These are phyloP conservation scores for Neelides folsomi DNA, from an alignment of 2,888 invertebrate species.

Conservation along the genomic window DNA sequence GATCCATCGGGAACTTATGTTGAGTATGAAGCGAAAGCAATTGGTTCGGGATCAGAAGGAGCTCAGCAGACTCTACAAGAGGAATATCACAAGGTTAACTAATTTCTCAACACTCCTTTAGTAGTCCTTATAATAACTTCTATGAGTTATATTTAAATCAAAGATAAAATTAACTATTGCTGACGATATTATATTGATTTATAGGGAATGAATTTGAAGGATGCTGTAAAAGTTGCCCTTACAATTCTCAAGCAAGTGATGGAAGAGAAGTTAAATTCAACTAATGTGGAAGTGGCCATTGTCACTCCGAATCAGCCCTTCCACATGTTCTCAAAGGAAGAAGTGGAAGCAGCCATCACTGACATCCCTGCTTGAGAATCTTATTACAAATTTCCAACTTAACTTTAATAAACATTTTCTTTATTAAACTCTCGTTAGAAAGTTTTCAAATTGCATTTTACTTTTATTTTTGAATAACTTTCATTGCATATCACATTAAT, in stretches of 20 bases:
- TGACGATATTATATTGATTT: slow-evolving; percentile 30
- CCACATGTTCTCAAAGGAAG: slow-evolving; percentile 78
- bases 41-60: slow-evolving; percentile 97
- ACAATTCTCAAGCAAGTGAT: slow-evolving; percentile 97
- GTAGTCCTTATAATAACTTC: neutral
- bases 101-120: neutral
- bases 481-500: too few relatives aligned
- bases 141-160: too few relatives aligned
- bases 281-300: slow-evolving; percentile 93
- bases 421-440: too few relatives aligned
- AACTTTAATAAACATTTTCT: too few relatives aligned
- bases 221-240: slow-evolving; percentile 79
- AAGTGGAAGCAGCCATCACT: slow-evolving; percentile 75
- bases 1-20: slow-evolving; percentile 98
- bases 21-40: slow-evolving; percentile 95
- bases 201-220: slow-evolving; percentile 80
- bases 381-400: too few relatives aligned
- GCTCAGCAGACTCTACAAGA: slow-evolving; percentile 87
- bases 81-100: slow-evolving; percentile 45
- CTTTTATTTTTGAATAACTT: too few relatives aligned
- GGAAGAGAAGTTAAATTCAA: slow-evolving; percentile 96
- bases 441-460: too few relatives aligned
- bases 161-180: too few relatives aligned
- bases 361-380: too few relatives aligned
- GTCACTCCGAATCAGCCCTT: slow-evolving; percentile 73